phyloP scores from a whole-genome alignment of 2,888 invertebrate genomes.

The Amphipoea oculea region DNA sequence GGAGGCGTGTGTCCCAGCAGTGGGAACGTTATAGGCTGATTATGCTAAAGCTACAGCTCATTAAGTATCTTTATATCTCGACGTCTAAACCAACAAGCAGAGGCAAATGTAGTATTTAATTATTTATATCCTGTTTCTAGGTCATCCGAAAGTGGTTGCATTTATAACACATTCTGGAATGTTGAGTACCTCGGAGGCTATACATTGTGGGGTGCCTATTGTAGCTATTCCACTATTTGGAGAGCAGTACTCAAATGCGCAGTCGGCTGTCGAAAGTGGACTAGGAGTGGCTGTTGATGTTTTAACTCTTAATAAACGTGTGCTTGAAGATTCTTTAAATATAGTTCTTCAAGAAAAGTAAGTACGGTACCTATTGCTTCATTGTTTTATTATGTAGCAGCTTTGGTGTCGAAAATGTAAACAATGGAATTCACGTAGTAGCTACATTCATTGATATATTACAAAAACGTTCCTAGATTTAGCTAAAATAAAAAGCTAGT shows the following conservation, averaged over 20 bases:
- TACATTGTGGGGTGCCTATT: slow-evolving; percentile 80
- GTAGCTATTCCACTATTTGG: slow-evolving; percentile 89
- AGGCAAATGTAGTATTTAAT: neutral
- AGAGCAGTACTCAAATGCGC: slow-evolving; percentile 88
- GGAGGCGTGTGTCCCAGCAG: no score
- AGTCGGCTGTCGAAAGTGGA: slow-evolving; percentile 81
- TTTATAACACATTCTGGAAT: slow-evolving; percentile 90
- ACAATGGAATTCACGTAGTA: neutral
- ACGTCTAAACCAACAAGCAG: neutral
- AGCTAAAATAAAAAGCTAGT: neutral
- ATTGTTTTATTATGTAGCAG: neutral
- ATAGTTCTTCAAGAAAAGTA: slow-evolving; percentile 42
- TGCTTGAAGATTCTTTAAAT: slow-evolving; percentile 57
- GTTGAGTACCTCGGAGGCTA: slow-evolving; percentile 87
- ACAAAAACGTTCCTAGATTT: neutral
- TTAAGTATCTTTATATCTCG: neutral
- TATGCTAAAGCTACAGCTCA: no score
- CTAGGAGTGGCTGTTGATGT: slow-evolving; percentile 82
- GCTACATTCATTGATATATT: neutral
- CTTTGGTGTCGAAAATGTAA: neutral
- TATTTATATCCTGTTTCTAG: slow-evolving; percentile 79
- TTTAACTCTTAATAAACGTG: slow-evolving; percentile 50
- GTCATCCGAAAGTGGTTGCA: slow-evolving; percentile 77
- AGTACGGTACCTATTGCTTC: slow-evolving; percentile 16
- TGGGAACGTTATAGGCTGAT: no score